These are phyloP conservation scores for Pogonophryne albipinna DNA, from an alignment of 2,797 vertebrate genomes.

Conservation along the genomic window DNA sequence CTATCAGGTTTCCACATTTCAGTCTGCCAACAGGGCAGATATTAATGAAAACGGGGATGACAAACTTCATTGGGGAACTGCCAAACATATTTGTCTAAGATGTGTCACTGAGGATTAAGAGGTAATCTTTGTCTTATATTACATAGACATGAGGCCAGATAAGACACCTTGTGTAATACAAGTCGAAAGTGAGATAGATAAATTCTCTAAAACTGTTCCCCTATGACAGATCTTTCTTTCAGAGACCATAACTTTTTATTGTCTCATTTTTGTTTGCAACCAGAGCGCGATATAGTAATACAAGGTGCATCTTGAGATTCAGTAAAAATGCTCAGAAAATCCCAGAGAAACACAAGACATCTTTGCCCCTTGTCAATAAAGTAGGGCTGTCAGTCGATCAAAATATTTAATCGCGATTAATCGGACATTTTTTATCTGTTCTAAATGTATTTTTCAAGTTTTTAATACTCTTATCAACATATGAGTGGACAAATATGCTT, in stretches of 20 bases:
- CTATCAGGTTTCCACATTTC: conserved; percentile 58
- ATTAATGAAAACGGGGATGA: conserved; percentile 72
- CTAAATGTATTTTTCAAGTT: too few species aligned
- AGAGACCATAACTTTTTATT: not conserved
- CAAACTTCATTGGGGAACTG: conserved; percentile 61
- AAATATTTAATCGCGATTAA: too few species aligned
- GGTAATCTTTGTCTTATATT: conserved; percentile 36
- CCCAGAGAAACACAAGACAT: conserved; percentile 3
- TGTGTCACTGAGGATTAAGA: conserved; percentile 48
- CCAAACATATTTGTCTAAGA: conserved; percentile 63
- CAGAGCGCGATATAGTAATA: not conserved
- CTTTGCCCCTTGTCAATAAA: conserved; percentile 6
- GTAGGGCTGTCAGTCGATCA: too few species aligned
- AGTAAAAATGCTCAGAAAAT: conserved; percentile 6
- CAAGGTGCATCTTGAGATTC: conserved; percentile 1
- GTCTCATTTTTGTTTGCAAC: conserved; percentile 14
- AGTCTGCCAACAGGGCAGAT: conserved; percentile 57
- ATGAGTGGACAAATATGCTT: too few species aligned
- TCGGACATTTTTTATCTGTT: too few species aligned
- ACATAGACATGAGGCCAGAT: conserved; percentile 36
- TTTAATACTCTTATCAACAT: too few species aligned
- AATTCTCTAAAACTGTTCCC: conserved; percentile 14
- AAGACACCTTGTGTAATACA: conserved; percentile 29
- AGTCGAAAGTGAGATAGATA: conserved; percentile 28
- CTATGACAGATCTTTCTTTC: not conserved